These are phyloP conservation scores for Acleris cristana DNA, from an alignment of 2,888 invertebrate genomes.

Conservation along the genomic window DNA sequence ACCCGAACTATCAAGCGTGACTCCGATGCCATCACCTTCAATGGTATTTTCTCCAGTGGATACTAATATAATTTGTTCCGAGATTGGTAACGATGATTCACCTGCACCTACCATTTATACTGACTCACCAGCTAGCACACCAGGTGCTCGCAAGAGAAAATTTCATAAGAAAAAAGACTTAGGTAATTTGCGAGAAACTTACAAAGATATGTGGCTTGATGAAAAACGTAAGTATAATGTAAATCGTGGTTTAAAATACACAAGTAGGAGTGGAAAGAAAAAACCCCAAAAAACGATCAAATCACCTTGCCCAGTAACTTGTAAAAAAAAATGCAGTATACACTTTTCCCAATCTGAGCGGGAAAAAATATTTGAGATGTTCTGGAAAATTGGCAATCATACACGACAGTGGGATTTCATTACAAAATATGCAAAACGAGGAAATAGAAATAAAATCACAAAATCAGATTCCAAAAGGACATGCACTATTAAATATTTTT, in stretches of 20 bases:
- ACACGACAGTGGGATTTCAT: constrained; percentile 4
- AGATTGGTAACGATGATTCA: background rate
- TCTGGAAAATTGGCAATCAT: constrained; percentile 4
- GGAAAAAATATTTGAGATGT: constrained; percentile 4
- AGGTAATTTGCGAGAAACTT: constrained; percentile 4
- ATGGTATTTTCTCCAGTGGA: background rate
- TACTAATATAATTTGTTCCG: background rate
- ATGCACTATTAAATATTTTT: too few relatives aligned
- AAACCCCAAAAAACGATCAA: background rate
- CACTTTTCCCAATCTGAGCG: background rate
- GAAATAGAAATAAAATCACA: background rate
- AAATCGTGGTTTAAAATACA: background rate
- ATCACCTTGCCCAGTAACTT: background rate
- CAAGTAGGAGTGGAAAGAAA: background rate
- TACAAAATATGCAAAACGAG: background rate
- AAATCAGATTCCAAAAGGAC: too few relatives aligned
- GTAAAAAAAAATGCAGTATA: background rate
- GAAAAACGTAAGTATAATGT: too few relatives aligned
- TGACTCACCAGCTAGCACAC: constrained; percentile 1
- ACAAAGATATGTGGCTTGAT: background rate
- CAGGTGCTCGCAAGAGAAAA: background rate
- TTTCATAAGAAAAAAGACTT: background rate
- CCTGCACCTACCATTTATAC: background rate
- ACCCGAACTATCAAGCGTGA: background rate
- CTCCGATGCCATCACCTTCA: background rate